Evolutionary conservation across 1,140 invertebrate genomes (phyloP), one percentile per base, ranked within the genome.

Genomic region (Drosophila pachea): DNA sequence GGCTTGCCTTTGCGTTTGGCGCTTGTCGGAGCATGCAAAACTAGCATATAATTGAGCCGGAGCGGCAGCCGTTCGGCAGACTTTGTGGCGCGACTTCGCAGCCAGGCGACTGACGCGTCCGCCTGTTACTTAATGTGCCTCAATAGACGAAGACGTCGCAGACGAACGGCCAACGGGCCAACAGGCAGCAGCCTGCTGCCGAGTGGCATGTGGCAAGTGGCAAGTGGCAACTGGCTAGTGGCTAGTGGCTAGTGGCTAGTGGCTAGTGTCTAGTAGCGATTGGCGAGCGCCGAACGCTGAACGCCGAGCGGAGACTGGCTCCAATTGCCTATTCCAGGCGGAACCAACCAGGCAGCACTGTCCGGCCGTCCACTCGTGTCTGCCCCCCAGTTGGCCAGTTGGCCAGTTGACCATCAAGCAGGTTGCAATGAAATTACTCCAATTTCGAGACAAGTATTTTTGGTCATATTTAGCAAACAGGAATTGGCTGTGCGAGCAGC

Each of bases 391-490:
- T 45, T 33, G 22, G 32, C 16, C 42, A 5, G 38, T 52, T 45
- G 49, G 12, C 61, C 29, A 56, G 16, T 60, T 54, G n/a, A 29
- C 22, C 42, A 47, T 22, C 22, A 22, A 22, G 59, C 49, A 42
- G 56, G 61, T 65, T 49, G 76, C 73, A 62, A 78, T 76, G 74
- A 87, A 88, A 86, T 88, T 88, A 88, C 86, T 88, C 86, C 86
- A 88, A 88, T 88, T 88, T 86, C 81, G 67, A 79, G 84, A 86
- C 76, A 68, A 67, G 78, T 74, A 69, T 81, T 86, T 79, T 84
- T 86, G 76, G 73, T 81, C 82, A 86, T 84, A 81, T 88, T 88
- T 84, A 87, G 86, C 74, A 87, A 88, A 88, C 86, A 86, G 82
- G 86, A 88, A 88, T 78, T 65, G 33, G 29, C 32, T 14, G 53